Evolutionary conservation across 2,888 invertebrate genomes (phyloP), one percentile per base, ranked within the genome.

Genomic region (Tortrix viridana): DNA sequence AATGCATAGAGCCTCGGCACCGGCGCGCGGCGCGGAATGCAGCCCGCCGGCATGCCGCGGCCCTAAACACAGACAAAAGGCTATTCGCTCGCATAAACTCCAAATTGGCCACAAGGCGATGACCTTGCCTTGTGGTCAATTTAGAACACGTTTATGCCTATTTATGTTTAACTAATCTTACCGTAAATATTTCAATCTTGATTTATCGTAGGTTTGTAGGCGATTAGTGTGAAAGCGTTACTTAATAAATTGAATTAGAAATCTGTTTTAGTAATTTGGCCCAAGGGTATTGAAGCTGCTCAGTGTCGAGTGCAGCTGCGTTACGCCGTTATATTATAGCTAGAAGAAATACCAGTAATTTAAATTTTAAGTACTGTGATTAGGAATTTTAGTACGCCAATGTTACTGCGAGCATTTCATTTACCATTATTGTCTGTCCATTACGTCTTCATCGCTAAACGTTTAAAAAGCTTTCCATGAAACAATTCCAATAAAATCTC

Each of bases 1-100:
- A 37, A n/a, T 19, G 19, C 14, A 50, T 7, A 19, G 20, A 9
- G 32, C 18, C 19, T 14, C 9, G 14, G 37, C 5, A 50, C 37
- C 50, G 26, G 50, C 38, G 52, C 49, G 32, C 20, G 76, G 47
- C 71, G 32, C 57, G 79, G 83, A 80, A 83, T 82, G 84, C 76
- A 70, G 81, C 68, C 74, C 60, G 73, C 76, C 79, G 71, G 77
- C 77, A 79, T 79, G 73, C 77, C 74, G 75, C 71, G 64, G 64
- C 23, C 20, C 54, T 44, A 62, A 59, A 62, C 65, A 47, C 20
- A 55, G 47, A 65, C 65, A 65, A 72, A 74, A 70, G 65, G 64
- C 64, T 66, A 58, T 60, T 65, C 63, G 68, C 58, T 60, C 41
- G 37, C 41, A 22, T 53, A 53, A 38, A 53, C 22, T 41, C 38